Base-by-base conservation (phyloP, 2,113 vertebrate species). In the Dipodomys spectabilis region DNA sequence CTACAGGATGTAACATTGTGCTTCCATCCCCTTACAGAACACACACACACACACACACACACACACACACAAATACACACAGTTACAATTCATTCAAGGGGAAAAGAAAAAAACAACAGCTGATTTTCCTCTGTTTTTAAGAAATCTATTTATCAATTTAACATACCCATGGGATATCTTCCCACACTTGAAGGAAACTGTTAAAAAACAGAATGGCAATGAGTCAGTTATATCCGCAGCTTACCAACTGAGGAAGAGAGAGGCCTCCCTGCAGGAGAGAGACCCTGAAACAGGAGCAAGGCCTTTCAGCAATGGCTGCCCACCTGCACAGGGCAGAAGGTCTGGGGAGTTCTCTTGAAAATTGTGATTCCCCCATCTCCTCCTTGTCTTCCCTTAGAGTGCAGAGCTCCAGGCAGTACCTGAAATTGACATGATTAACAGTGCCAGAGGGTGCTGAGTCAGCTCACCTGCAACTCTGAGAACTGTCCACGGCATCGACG, bases 91-190 rank as follows among this genome's bases (percentile, higher is more conserved):
- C 67, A 75, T 67, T 75, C 83, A 77, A 86, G 35, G 45, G 20
- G 28, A 91, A 83, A 91, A 18, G 65, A 86, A 88, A 93, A 83
- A 93, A 90, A 83, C 27, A 85, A 85, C 69, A 94, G 62, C 75
- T 95, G 84, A 60, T 69, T 80, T 68, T 82, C 65, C 79, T 68
- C 62, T 86, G 73, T 62, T 71, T 85, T 77, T 45, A 23, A 79
- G 79, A 49, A 80, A 74, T 86, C 74, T 73, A 77, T 86, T 80
- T 91, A 91, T 95, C 91, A 88, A 82, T 68, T 73, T 49, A 86
- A 86, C 73, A 89, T 12, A 20, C 30, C 73, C 84, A 57, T 60
- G 77, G 86, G 89, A 94, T 86, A 67, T 25, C 67, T 60, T 88
- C 64, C 85, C 65, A 84, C 22, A 75, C 67, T 87, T 35, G 82